Evolutionary conservation across 92 coral and sea anemone species (phyloP).

Genomic region (Epizoanthus scotinus): DNA sequence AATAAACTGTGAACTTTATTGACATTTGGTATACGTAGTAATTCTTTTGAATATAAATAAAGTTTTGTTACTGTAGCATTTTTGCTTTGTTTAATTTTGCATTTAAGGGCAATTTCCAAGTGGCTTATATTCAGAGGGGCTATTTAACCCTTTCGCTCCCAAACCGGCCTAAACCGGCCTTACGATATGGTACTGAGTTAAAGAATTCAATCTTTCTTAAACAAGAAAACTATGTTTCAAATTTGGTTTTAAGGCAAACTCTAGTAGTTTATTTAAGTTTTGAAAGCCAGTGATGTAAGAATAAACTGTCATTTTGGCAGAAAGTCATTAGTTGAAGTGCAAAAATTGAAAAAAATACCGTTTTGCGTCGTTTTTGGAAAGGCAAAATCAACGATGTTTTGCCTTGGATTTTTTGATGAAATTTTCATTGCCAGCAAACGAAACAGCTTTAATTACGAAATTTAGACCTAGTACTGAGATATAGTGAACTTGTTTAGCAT

Average conservation of each 20-base stretch:
- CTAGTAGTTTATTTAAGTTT: too few species aligned
- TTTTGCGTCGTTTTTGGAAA: slow-evolving; percentile 23
- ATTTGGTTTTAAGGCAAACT: too few species aligned
- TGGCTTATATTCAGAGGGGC: neutral
- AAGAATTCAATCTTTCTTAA: too few species aligned
- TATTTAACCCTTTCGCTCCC: neutral
- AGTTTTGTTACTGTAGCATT: slow-evolving; percentile 7
- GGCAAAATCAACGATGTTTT: slow-evolving; percentile 31
- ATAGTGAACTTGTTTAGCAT: slow-evolving; percentile 15
- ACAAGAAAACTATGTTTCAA: too few species aligned
- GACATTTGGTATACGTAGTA: slow-evolving; percentile 13
- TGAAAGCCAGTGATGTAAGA: too few species aligned
- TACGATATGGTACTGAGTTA: too few species aligned
- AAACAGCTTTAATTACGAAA: slow-evolving; percentile 33
- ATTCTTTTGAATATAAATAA: slow-evolving; percentile 7
- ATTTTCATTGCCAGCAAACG: slow-evolving; percentile 27
- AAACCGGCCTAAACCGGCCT: too few species aligned
- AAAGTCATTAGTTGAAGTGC: too few species aligned
- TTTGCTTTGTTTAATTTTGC: slow-evolving; percentile 1
- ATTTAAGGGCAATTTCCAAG: slow-evolving; percentile 7
- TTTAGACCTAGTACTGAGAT: slow-evolving; percentile 37
- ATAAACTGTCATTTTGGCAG: too few species aligned
- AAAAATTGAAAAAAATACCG: neutral
- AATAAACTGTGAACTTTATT: slow-evolving; percentile 3
- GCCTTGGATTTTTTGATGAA: slow-evolving; percentile 31